These are phyloP conservation scores for Muscidifurax raptorellus DNA, from an alignment of 1,140 invertebrate genomes.

Conservation along the genomic window DNA sequence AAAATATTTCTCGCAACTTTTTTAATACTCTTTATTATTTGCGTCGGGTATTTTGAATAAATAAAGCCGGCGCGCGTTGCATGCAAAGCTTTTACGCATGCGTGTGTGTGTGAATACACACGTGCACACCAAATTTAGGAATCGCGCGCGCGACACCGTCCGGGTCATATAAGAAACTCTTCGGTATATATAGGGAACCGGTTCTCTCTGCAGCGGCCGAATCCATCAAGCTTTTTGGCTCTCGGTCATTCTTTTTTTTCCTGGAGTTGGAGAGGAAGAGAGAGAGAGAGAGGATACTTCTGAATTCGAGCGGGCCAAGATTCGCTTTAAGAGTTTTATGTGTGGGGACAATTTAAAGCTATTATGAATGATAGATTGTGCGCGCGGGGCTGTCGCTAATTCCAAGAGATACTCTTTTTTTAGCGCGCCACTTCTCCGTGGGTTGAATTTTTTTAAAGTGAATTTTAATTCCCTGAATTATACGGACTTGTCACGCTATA, in stretches of 20 bases:
- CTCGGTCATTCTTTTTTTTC: neutral
- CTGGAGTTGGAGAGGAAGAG: neutral
- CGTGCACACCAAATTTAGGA: conserved; percentile 6
- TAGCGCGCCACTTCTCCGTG: neutral
- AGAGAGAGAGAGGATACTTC: neutral
- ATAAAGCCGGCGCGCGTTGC: neutral
- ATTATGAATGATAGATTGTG: neutral
- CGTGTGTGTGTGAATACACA: neutral
- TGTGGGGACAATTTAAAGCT: conserved; percentile 10
- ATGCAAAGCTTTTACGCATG: neutral
- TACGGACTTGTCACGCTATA: neutral
- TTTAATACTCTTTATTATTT: neutral
- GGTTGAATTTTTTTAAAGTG: neutral
- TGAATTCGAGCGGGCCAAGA: neutral
- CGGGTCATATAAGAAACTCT: neutral
- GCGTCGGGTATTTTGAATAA: neutral
- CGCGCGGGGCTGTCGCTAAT: neutral
- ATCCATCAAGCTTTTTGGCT: conserved; percentile 30
- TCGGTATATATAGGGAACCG: neutral
- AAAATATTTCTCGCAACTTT: neutral
- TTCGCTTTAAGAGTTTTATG: conserved; percentile 1
- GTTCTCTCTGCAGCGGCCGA: neutral
- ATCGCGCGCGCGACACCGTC: conserved; percentile 1
- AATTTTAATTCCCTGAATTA: neutral
- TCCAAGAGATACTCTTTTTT: neutral